phyloP scores from a whole-genome alignment of 1,140 invertebrate species.

The Callitettix versicolor region DNA sequence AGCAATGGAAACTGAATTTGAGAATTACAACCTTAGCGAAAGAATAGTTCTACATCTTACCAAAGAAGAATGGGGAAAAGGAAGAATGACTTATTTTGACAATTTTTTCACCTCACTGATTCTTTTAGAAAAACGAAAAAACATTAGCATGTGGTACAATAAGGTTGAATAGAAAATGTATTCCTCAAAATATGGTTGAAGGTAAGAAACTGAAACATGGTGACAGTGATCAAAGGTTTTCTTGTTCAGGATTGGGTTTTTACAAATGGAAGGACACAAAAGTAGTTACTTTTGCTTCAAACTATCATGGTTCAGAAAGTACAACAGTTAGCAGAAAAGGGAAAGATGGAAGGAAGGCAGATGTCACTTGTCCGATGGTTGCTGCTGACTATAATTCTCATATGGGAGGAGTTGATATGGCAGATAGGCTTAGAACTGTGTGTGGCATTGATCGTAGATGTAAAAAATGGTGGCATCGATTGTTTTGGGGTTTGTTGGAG shows the following conservation, averaged over 20 bases:
- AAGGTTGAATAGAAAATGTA: too few species aligned
- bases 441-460: constrained; percentile 14
- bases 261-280: too few species aligned
- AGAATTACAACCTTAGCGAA: too few species aligned
- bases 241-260: constrained; percentile 12
- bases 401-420: constrained; percentile 32
- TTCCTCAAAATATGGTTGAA: too few species aligned
- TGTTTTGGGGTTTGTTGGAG: constrained; percentile 19
- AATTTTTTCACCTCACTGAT: too few species aligned
- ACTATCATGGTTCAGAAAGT: constrained; percentile 14
- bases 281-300: constrained; percentile 11
- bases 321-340: constrained; percentile 9
- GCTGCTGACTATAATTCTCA: constrained; percentile 34
- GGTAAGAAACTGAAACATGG: too few species aligned
- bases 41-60: too few species aligned
- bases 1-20: too few species aligned
- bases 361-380: constrained; percentile 32
- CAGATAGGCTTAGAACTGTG: constrained; percentile 32
- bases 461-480: constrained; percentile 18
- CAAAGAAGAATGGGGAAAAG: too few species aligned
- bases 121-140: constrained; percentile 3
- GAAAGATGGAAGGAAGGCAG: constrained; percentile 22
- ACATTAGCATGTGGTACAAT: too few species aligned
- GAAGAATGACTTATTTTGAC: too few species aligned
- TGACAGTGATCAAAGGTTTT: too few species aligned